Base-by-base conservation (phyloP, 2,888 invertebrate species). In the Cerceris ruficornis region DNA sequence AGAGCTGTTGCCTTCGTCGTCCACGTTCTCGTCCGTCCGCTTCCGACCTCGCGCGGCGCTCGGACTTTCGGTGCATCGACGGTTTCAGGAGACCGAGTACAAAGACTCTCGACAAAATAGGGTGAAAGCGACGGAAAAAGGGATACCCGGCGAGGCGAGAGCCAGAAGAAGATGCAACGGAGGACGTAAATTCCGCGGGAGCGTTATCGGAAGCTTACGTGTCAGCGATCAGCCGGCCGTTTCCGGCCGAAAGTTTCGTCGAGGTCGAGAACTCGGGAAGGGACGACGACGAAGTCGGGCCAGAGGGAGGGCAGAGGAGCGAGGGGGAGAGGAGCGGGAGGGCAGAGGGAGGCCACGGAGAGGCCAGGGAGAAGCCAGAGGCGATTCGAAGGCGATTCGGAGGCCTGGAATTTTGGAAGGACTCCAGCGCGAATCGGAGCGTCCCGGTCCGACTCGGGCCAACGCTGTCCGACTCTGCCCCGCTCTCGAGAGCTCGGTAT, bases 371-470 rank as follows among this genome's bases (percentile, higher is more conserved):
- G 28, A 28, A 28, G 28, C 28, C 28, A 28, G 28, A 28, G 28
- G 28, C 28, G 28, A 28, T 28, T 28, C 28, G 28, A 28, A 28
- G 28, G 28, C 28, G 28, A 28, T 28, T 28, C 28, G 28, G 28
- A 28, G 28, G 4, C 57, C 17, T 28, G 64, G 65, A 75, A 66
- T 85, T 85, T 88, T 89, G 87, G 88, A 88, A 67, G 76, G 66
- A 58, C 64, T 88, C 88, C 87, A 88, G 81, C 69, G 67, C 69
- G 78, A 81, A 61, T 17, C 50, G 46, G 50, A 49, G 42, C 28
- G 28, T 1, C 28, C 28, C 28, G 28, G 28, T 28, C 4, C 28
- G 28, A 28, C 28, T 28, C 28, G 28, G 28, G 28, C 28, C 28
- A 4, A 4, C 8, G 46, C 52, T 69, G 57, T 49, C n/a, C 55